Evolutionary conservation across 2,113 vertebrate species (phyloP).

Genomic region (Bucco capensis): DNA sequence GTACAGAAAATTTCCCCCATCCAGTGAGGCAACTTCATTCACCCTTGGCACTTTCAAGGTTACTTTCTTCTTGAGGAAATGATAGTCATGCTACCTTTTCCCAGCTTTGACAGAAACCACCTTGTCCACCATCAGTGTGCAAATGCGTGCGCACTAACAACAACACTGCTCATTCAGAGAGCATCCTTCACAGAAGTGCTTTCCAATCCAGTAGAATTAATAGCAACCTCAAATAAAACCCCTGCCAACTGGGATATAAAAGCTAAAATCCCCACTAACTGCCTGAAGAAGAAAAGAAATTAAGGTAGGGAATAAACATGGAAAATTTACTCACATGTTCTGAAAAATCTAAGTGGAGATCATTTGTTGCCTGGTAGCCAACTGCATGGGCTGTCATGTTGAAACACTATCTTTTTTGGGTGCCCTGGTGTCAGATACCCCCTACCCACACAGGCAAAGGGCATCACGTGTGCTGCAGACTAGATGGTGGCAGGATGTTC

Average conservation of each 20-base stretch:
- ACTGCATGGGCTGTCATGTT: neutral
- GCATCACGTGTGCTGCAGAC: accelerated
- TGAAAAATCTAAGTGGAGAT: neutral
- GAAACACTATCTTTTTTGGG: neutral
- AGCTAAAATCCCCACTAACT: neutral
- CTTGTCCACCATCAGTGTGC: neutral
- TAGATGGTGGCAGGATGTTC: neutral
- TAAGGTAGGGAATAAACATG: neutral
- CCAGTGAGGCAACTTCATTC: neutral
- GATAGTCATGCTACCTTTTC: neutral
- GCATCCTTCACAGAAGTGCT: neutral
- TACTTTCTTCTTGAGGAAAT: constrained; percentile 10
- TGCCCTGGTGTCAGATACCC: neutral
- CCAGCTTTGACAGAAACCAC: neutral
- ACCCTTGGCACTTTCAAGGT: neutral
- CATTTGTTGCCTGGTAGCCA: neutral
- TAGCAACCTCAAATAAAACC: constrained; percentile 1
- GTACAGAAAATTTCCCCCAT: neutral
- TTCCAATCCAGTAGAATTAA: neutral
- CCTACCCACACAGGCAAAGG: neutral
- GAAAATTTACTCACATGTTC: neutral
- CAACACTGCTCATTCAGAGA: neutral
- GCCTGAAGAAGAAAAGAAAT: neutral
- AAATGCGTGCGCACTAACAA: neutral
- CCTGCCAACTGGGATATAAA: neutral